phyloP scores from a whole-genome alignment of 2,113 vertebrate genomes.

The Carollia perspicillata region DNA sequence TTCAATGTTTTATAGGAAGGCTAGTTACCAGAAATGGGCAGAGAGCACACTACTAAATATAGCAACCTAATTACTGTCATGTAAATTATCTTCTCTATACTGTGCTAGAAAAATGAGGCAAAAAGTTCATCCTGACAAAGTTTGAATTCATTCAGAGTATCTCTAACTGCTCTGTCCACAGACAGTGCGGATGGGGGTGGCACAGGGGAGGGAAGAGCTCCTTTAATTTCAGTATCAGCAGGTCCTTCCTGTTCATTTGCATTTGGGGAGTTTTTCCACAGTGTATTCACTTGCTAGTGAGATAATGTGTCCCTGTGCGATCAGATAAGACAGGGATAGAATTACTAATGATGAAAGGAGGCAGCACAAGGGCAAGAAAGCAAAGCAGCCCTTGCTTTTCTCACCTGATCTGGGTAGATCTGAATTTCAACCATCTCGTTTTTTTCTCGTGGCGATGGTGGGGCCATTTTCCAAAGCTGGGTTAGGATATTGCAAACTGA shows the following conservation, averaged over 20 bases:
- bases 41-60: conserved; percentile 45
- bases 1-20: conserved; percentile 41
- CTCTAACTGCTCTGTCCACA: neutral
- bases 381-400: conserved; percentile 21
- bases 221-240: neutral
- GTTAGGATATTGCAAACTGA: neutral
- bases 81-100: conserved; percentile 44
- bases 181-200: neutral
- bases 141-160: conserved; percentile 8
- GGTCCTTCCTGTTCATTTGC: conserved; percentile 34
- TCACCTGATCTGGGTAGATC: neutral
- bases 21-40: conserved; percentile 31
- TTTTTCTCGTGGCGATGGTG: neutral
- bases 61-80: conserved; percentile 47
- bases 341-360: conserved; percentile 17
- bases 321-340: conserved; percentile 31
- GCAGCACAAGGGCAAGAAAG: neutral
- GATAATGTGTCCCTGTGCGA: neutral
- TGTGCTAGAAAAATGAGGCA: conserved; percentile 2
- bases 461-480: neutral
- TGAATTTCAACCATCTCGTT: neutral
- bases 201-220: fast-evolving
- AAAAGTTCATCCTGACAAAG: conserved; percentile 46
- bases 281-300: neutral
- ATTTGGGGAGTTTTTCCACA: neutral